Percentiles rank a stretch among this genome's conserved stretches.
Evolutionary conservation across 2,888 invertebrate species (phyloP).

Genomic region (Halictus quadricinctus): DNA sequence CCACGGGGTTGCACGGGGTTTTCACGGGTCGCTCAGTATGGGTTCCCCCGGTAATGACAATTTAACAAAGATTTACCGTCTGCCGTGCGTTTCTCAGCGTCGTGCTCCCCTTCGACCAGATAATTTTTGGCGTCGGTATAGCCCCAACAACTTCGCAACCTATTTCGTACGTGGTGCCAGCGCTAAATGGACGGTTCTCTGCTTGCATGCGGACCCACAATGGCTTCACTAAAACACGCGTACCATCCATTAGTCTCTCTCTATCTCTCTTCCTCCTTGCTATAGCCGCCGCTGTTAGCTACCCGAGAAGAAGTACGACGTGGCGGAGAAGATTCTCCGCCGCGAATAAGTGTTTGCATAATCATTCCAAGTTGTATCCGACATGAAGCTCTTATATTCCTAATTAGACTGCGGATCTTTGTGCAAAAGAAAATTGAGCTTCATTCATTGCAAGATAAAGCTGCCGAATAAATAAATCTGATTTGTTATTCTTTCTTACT

Average conservation of each 20-base stretch:
- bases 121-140: constrained; percentile 89
- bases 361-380: constrained; percentile 27
- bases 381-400: not conserved
- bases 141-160: constrained; percentile 90
- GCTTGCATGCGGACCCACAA: constrained; percentile 88
- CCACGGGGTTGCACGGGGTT: no score
- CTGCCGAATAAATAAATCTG: no score
- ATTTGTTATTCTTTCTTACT: no score
- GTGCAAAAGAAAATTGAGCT: no score
- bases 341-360: constrained; percentile 35
- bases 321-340: not conserved
- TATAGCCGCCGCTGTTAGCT: not conserved
- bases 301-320: not conserved
- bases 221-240: constrained; percentile 86
- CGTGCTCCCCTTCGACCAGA: constrained; percentile 90
- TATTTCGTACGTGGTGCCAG: constrained; percentile 88
- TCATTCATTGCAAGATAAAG: no score
- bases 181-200: constrained; percentile 88
- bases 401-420: not conserved
- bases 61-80: constrained; percentile 84
- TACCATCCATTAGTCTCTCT: constrained; percentile 38
- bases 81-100: constrained; percentile 87
- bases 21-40: not conserved
- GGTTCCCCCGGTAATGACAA: not conserved
- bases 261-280: not conserved